Conservation (phyloP, 2,797 vertebrate genomes). For the Nyctalus aviator region DNA sequence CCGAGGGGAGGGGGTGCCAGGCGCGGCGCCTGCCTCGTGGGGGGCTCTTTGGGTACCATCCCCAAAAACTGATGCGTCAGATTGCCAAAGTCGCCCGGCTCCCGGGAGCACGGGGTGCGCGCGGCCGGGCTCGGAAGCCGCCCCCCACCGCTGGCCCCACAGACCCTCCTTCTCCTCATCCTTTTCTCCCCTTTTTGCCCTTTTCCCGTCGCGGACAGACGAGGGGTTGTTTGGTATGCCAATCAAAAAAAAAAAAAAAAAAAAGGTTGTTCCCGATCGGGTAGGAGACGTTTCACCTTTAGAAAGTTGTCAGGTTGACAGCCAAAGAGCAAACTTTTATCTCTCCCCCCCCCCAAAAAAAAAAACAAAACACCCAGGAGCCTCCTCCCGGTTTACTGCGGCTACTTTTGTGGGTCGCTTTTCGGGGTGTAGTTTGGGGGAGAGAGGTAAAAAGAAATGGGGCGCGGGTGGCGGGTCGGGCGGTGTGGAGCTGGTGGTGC, state of each 20-base stretch:
- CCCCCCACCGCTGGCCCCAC: neutral
- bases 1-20: neutral
- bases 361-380: no score
- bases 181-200: neutral
- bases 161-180: neutral
- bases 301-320: slow-evolving; percentile 70
- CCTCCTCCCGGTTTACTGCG: neutral
- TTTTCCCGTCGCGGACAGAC: neutral
- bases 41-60: slow-evolving; percentile 49
- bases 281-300: slow-evolving; percentile 20
- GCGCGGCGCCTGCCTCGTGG: slow-evolving; percentile 12
- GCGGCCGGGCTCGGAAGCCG: no score
- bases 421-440: neutral
- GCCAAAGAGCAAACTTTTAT: slow-evolving; percentile 67
- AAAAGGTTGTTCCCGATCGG: neutral
- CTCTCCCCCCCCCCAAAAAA: neutral
- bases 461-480: no score
- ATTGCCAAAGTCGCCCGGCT: neutral
- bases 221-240: neutral
- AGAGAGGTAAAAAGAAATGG: slow-evolving; percentile 3
- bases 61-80: slow-evolving; percentile 76
- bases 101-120: no score
- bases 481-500: neutral
- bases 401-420: neutral
- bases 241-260: neutral